phyloP scores from a whole-genome alignment of 2,797 vertebrate genomes.

The Scomberomorus guttatus region DNA sequence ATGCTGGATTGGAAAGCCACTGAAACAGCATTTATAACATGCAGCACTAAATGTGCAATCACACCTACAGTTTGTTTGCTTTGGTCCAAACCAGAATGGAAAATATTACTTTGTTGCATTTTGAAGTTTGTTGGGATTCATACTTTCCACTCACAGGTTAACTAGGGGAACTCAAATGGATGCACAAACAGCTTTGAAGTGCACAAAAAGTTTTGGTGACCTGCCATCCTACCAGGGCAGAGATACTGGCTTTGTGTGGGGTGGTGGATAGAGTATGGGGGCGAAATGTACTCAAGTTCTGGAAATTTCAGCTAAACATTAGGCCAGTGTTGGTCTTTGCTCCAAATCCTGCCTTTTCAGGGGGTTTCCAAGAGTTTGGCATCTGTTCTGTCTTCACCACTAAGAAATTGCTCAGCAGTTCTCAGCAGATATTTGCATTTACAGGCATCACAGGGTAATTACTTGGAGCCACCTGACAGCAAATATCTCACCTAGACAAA shows the following conservation, averaged over 20 bases:
- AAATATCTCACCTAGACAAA: slow-evolving; percentile 4
- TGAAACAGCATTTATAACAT: slow-evolving; percentile 9
- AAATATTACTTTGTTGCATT: slow-evolving; percentile 32
- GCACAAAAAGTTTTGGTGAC: slow-evolving; percentile 6
- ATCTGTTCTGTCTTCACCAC: neutral
- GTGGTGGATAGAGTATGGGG: neutral
- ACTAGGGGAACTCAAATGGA: slow-evolving; percentile 13
- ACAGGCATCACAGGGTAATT: neutral
- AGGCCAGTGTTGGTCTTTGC: neutral
- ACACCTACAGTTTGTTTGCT: slow-evolving; percentile 25
- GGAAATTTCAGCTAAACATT: slow-evolving; percentile 16
- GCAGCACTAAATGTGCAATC: slow-evolving; percentile 13
- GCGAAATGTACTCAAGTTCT: neutral
- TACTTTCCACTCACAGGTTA: slow-evolving; percentile 27
- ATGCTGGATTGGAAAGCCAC: neutral
- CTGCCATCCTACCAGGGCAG: slow-evolving; percentile 22
- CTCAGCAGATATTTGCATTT: neutral
- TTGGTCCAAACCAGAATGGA: slow-evolving; percentile 32
- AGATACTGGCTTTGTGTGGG: slow-evolving; percentile 10
- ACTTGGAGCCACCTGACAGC: neutral
- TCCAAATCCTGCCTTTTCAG: neutral
- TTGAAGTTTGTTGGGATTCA: slow-evolving; percentile 12
- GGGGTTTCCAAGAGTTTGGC: neutral
- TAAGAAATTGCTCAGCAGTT: neutral
- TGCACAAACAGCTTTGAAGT: slow-evolving; percentile 8